A percentile compares a stretch with the other conserved stretches of the same genome.
Evolutionary conservation across 2,113 vertebrate species (phyloP).

Genomic region (Proteles cristata): DNA sequence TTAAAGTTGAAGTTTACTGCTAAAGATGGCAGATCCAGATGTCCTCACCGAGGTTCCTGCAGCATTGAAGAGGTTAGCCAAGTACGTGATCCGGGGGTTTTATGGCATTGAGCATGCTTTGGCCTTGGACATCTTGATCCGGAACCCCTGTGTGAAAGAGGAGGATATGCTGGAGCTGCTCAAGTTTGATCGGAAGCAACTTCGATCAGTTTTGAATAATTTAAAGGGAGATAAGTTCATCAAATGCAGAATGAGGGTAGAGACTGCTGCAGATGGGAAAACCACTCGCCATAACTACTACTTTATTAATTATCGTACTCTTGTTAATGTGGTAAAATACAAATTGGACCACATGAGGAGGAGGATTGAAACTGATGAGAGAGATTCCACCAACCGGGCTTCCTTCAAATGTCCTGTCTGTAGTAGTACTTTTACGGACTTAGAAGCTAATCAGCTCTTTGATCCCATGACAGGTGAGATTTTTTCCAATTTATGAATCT

Average conservation of each 20-base stretch:
- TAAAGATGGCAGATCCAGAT: conserved; percentile 95
- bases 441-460: conserved; percentile 99
- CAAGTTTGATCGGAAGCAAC: conserved; percentile 98
- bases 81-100: conserved; percentile 98
- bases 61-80: conserved; percentile 95
- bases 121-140: conserved; percentile 97
- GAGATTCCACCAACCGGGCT: conserved; percentile 97
- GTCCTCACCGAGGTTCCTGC: conserved; percentile 96
- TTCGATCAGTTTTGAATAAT: conserved; percentile 97
- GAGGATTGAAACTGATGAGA: conserved; percentile 97
- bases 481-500: background rate
- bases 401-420: conserved; percentile 98
- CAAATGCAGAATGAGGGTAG: conserved; percentile 98
- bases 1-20: conserved; percentile 73
- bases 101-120: conserved; percentile 97
- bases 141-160: conserved; percentile 97
- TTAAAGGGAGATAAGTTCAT: conserved; percentile 98
- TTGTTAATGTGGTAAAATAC: conserved; percentile 99
- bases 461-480: conserved; percentile 94
- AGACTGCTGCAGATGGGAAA: conserved; percentile 96
- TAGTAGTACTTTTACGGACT: conserved; percentile 96
- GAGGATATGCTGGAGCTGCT: conserved; percentile 99
- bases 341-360: conserved; percentile 99
- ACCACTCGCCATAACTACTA: conserved; percentile 99
- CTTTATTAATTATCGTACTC: conserved; percentile 97